phyloP scores from a whole-genome alignment of 1,140 invertebrate species.

The Theocolax elegans region DNA sequence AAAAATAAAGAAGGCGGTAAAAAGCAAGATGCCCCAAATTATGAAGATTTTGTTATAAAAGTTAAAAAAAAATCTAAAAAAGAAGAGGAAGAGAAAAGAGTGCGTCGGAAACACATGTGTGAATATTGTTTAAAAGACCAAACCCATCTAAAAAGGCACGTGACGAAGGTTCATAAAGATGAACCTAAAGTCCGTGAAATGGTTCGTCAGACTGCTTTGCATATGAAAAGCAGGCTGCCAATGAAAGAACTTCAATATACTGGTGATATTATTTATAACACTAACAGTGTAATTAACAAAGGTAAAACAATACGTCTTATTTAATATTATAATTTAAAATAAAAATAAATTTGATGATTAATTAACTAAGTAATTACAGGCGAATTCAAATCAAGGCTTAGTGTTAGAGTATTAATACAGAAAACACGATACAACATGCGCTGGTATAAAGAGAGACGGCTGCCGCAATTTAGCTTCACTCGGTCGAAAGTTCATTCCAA shows the following conservation, averaged over 20 bases:
- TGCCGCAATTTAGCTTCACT: not conserved
- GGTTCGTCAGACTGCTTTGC: not conserved
- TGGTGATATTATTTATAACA: not conserved
- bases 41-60: not conserved
- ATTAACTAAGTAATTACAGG: too few species aligned
- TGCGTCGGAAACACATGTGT: not conserved
- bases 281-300: not conserved
- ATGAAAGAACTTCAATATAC: not conserved
- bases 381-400: not conserved
- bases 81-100: not conserved
- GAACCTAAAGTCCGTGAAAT: not conserved
- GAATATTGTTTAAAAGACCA: not conserved
- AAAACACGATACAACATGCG: not conserved
- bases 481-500: not conserved
- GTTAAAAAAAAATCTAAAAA: too few species aligned
- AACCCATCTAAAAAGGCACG: not conserved
- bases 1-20: too few species aligned
- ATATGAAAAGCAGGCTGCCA: not conserved
- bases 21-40: not conserved
- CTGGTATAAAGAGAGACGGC: not conserved
- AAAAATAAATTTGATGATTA: not conserved
- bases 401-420: not conserved
- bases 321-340: not conserved
- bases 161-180: not conserved
- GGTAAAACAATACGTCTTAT: not conserved